phyloP scores from a whole-genome alignment of 2,888 invertebrate genomes.

The Lomographa bimaculata region DNA sequence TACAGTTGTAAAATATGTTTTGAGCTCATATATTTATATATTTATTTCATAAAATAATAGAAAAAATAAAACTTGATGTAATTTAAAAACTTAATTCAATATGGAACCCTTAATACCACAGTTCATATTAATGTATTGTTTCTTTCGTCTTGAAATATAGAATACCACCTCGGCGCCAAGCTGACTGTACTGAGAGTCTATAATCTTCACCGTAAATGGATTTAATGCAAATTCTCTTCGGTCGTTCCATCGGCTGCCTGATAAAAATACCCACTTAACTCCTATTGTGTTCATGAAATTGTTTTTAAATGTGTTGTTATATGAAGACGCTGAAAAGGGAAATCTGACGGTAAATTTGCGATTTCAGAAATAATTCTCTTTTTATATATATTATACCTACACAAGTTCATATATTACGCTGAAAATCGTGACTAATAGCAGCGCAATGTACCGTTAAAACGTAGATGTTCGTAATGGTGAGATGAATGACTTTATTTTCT shows the following conservation, averaged over 20 bases:
- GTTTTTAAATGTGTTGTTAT: slow-evolving; percentile 47
- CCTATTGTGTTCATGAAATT: slow-evolving; percentile 59
- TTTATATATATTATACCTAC: no score
- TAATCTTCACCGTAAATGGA: slow-evolving; percentile 72
- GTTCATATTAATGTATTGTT: no score
- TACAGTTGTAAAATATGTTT: no score
- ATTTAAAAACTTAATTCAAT: no score
- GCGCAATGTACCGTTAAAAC: slow-evolving; percentile 3
- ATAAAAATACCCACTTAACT: slow-evolving; percentile 60
- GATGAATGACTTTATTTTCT: no score
- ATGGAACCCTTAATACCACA: no score
- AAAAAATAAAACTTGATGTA: no score
- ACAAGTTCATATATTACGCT: slow-evolving; percentile 23
- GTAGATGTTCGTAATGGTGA: no score
- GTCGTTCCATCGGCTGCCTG: slow-evolving; percentile 58
- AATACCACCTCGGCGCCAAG: slow-evolving; percentile 50
- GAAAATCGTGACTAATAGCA: no score
- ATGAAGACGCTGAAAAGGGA: slow-evolving; percentile 32
- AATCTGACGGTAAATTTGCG: slow-evolving; percentile 27
- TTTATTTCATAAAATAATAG: no score
- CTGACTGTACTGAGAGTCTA: slow-evolving; percentile 64
- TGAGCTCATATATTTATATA: no score
- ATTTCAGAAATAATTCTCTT: slow-evolving; percentile 26
- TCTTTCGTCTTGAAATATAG: slow-evolving; percentile 15
- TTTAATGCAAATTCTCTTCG: slow-evolving; percentile 71